Conservation (phyloP, 1,140 invertebrate species). For the Bombus sylvicola region DNA sequence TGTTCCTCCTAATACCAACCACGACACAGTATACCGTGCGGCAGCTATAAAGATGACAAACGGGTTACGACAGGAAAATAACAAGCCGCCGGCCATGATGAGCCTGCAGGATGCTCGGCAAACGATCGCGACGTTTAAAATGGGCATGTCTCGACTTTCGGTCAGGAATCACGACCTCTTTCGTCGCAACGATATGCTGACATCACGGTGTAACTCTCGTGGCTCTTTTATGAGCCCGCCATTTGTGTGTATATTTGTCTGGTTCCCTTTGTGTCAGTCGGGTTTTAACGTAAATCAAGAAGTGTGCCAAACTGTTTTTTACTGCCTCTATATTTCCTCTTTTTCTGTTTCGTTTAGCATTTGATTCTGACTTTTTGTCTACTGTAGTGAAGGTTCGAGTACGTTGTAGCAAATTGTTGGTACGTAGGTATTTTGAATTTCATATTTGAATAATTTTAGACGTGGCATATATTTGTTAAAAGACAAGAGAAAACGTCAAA, state of each 20-base stretch:
- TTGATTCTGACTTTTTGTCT: background rate
- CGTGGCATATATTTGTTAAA: no score
- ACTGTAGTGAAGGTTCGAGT: no score
- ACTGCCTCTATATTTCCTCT: no score
- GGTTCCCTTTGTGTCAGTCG: background rate
- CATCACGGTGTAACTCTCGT: background rate
- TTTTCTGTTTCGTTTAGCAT: background rate
- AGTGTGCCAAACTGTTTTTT: background rate
- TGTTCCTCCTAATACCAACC: slow-evolving; percentile 13
- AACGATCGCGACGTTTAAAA: slow-evolving; percentile 47
- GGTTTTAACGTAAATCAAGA: slow-evolving; percentile 23
- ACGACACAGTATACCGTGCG: background rate
- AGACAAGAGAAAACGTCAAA: no score
- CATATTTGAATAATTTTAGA: no score
- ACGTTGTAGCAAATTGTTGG: no score
- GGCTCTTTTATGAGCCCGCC: slow-evolving; percentile 18
- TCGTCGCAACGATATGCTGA: background rate
- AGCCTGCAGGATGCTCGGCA: slow-evolving; percentile 1
- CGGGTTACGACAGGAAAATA: slow-evolving; percentile 51
- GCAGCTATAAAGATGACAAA: slow-evolving; percentile 62
- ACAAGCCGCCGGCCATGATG: slow-evolving; percentile 45
- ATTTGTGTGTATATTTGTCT: background rate
- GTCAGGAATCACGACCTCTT: slow-evolving; percentile 13
- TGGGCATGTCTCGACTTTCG: slow-evolving; percentile 17
- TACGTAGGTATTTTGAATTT: no score